Base-by-base conservation (phyloP, 2,888 invertebrate genomes). In the Cecidostiba fungosa region DNA sequence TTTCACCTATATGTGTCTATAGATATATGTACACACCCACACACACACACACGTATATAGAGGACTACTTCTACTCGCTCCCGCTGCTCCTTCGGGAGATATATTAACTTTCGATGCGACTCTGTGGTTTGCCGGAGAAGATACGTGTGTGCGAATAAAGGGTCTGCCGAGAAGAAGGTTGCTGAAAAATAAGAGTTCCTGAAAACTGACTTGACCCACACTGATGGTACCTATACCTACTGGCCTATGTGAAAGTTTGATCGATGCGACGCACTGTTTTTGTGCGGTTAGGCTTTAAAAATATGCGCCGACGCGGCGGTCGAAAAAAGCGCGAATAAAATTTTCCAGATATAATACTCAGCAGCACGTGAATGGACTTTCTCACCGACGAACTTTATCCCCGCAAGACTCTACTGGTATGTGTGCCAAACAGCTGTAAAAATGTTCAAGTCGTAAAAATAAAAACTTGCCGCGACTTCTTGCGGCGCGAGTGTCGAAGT, bases 101-200 rank as follows among this genome's bases (percentile, higher is more conserved):
- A 66, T 70, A 86, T 86, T 86, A 77, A 81, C 72, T 77, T 81
- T 69, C 77, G 77, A 76, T 66, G 80, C 32, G 66, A 50, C 36
- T 72, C 39, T 39, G 8, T 29, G n/a, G 62, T 10, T 19, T 66
- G 36, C 36, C 23, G 1, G 43, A 59, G 59, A 5, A 59, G n/a
- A 59, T 50, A 74, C 6, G 74, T 50, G 26, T 6, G 16, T 54
- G 19, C 29, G 50, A 23, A 32, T 23, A n/a, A 16, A 23, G 3
- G 47, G n/a, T 10, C 32, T 3, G 32, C 32, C 32, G 32, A 32
- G 19, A 43, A 54, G 10, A 16, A 16, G 50, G 23, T 14, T 29
- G 29, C 66, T 66, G 66, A 29, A 66, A 66, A 66, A 66, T 66
- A 66, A 66, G 66, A 29, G 29, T n/a, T 19, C 23, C 26, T 62